Evolutionary conservation across 2,113 vertebrate species (phyloP).

Genomic region (Otis tarda): DNA sequence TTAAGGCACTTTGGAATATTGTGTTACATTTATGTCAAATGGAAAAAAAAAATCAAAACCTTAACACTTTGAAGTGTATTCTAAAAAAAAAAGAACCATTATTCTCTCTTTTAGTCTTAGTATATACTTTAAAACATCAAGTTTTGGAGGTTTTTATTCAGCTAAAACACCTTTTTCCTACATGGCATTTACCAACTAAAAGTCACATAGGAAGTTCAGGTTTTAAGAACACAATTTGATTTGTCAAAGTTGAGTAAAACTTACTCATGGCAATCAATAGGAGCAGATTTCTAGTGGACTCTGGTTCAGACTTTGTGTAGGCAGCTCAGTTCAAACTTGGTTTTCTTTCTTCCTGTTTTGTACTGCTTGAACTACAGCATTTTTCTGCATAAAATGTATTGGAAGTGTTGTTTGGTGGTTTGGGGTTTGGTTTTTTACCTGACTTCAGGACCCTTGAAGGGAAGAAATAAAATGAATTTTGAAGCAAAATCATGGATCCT

Average conservation of each 20-base stretch:
- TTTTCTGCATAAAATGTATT: neutral
- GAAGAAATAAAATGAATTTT: neutral
- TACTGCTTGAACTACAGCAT: neutral
- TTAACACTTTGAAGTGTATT: neutral
- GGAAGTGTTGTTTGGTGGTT: neutral
- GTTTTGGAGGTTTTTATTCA: neutral
- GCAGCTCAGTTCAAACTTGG: neutral
- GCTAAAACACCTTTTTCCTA: neutral
- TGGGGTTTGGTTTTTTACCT: neutral
- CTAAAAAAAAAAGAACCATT: neutral
- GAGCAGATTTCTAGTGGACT: neutral
- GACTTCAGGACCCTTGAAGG: neutral
- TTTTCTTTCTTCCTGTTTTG: neutral
- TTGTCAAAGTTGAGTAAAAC: neutral
- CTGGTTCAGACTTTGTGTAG: neutral
- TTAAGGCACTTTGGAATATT: neutral
- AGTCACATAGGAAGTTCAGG: neutral
- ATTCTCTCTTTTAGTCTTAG: neutral
- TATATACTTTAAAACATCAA: neutral
- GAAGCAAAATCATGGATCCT: neutral
- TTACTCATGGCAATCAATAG: neutral
- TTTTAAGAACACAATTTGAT: neutral
- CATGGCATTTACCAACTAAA: neutral
- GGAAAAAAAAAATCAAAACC: neutral
- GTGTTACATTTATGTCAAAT: neutral